Percentiles rank a stretch among this genome's conserved stretches.
These are phyloP conservation scores for Bergia puertoricense DNA, from an alignment of 92 coral and sea anemone species.

Conservation along the genomic window DNA sequence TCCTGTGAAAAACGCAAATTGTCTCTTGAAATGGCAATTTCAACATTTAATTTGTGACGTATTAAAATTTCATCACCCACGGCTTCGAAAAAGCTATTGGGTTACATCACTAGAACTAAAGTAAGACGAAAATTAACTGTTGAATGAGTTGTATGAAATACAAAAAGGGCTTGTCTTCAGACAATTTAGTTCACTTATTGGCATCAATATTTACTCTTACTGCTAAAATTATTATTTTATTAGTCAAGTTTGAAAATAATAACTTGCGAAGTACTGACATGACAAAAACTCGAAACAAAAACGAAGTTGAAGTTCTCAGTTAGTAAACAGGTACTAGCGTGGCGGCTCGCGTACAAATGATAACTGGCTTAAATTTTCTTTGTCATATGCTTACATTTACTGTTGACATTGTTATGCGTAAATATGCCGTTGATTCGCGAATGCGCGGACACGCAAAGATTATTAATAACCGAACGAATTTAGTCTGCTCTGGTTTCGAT, in stretches of 20 bases:
- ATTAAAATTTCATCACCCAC: slow-evolving; percentile 14
- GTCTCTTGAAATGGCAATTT: not conserved
- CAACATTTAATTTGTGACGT: not conserved
- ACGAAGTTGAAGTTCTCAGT: not conserved
- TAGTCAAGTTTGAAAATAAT: not conserved
- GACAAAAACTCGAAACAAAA: not conserved
- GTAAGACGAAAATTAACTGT: not conserved
- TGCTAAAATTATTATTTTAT: not conserved
- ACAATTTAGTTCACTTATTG: not conserved
- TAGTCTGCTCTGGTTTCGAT: not conserved
- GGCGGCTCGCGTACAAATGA: not conserved
- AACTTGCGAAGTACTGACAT: not conserved
- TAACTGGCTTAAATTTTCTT: not conserved
- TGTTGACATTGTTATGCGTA: slow-evolving; percentile 5
- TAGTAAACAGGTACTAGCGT: not conserved
- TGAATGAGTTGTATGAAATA: not conserved
- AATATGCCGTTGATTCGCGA: not conserved
- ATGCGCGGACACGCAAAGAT: not conserved
- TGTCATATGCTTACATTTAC: not conserved
- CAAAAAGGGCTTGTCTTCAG: not conserved
- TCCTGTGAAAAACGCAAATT: not conserved
- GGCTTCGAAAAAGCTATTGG: not conserved
- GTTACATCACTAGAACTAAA: not conserved
- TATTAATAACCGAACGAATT: not conserved
- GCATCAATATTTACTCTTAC: not conserved